These are phyloP conservation scores for Drosophila parthenogenetica DNA, from an alignment of 2,888 invertebrate genomes.

Conservation along the genomic window DNA sequence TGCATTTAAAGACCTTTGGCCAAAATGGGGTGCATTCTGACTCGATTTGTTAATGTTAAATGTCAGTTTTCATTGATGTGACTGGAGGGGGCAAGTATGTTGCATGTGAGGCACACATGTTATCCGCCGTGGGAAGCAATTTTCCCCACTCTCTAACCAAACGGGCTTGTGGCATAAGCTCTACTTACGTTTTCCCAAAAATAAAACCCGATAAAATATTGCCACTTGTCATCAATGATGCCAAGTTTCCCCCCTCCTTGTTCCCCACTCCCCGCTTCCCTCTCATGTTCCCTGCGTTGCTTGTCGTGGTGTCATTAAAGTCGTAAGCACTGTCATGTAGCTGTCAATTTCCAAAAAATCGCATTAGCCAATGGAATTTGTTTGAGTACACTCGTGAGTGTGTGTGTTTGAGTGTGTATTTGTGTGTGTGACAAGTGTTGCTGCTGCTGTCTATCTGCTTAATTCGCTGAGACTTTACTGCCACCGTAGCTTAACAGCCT, in stretches of 20 bases:
- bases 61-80: conserved; percentile 50
- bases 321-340: conserved; percentile 79
- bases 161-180: conserved; percentile 28
- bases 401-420: conserved; percentile 14
- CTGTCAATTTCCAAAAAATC: conserved; percentile 78
- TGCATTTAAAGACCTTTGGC: conserved; percentile 3
- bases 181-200: conserved; percentile 34
- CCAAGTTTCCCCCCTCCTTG: not conserved
- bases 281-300: not conserved
- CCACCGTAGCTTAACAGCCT: conserved; percentile 62
- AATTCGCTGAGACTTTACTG: conserved; percentile 55
- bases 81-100: not conserved
- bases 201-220: conserved; percentile 60
- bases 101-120: conserved; percentile 74
- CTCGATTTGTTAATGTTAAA: conserved; percentile 65
- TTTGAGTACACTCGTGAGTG: conserved; percentile 7
- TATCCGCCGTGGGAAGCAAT: conserved; percentile 48
- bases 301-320: conserved; percentile 66
- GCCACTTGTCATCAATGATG: conserved; percentile 64
- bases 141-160: conserved; percentile 44
- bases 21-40: conserved; percentile 39
- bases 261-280: not conserved
- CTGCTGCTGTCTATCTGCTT: conserved; percentile 21
- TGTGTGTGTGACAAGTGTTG: conserved; percentile 29
- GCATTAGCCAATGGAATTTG: conserved; percentile 64